A percentile compares a stretch with the other conserved stretches of the same genome.
phyloP scores from a whole-genome alignment of 2,113 vertebrate genomes.

The Ptyas mucosa region DNA sequence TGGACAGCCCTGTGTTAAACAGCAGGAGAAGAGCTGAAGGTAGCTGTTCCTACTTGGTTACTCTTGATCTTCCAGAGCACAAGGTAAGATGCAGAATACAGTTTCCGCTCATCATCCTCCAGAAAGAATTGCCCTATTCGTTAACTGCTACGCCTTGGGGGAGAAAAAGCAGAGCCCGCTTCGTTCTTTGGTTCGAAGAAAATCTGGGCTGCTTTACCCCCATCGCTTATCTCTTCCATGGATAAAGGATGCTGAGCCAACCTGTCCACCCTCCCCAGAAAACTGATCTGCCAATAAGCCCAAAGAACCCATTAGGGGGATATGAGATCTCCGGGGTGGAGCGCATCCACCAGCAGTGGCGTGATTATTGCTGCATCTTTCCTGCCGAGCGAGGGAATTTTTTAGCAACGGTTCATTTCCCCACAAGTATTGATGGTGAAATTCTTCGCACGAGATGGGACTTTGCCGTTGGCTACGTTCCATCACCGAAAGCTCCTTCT shows the following conservation, averaged over 20 bases:
- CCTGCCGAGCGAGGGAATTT: background rate
- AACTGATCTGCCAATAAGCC: slow-evolving; percentile 17
- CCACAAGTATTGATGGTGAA: background rate
- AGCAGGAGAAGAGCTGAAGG: background rate
- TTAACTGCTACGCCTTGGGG: slow-evolving; percentile 56
- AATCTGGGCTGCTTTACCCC: background rate
- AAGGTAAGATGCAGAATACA: slow-evolving; percentile 43
- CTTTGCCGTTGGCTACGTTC: background rate
- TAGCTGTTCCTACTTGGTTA: background rate
- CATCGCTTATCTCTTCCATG: slow-evolving; percentile 1
- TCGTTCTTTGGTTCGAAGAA: slow-evolving; percentile 44
- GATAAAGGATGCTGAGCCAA: background rate
- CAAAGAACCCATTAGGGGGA: slow-evolving; percentile 7
- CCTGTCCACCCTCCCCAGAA: background rate
- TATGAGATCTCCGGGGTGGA: background rate
- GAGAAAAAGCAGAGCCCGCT: slow-evolving; percentile 41
- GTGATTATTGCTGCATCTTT: background rate
- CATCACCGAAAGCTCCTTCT: slow-evolving; percentile 24
- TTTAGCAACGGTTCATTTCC: slow-evolving; percentile 8
- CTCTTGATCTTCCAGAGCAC: slow-evolving; percentile 37
- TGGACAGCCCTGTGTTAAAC: background rate
- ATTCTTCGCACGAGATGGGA: slow-evolving; percentile 27
- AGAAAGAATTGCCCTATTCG: slow-evolving; percentile 57
- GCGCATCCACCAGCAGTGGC: background rate
- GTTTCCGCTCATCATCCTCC: slow-evolving; percentile 49